Base-by-base conservation (phyloP, 2,113 vertebrate species). In the Alethe diademata region DNA sequence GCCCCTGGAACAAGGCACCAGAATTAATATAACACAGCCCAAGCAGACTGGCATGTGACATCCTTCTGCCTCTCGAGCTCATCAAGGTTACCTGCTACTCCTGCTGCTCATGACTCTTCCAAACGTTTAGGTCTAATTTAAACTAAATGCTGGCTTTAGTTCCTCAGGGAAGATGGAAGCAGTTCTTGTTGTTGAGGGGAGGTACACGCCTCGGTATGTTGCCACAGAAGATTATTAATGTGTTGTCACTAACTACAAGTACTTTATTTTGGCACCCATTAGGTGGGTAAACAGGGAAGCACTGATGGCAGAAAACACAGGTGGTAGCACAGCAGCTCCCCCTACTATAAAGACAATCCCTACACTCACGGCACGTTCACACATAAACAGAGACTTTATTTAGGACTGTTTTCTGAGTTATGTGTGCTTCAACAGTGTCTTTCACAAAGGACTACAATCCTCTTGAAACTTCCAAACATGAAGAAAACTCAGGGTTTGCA, bases 341-440 rank as follows among this genome's bases (percentile, higher is more conserved):
- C 61, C 19, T 38, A 1, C 47, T 67, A 8, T 5, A 33, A 73
- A 76, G 31, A 69, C 22, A 62, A 45, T 29, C 40, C 40, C 60
- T 40, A 15, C 38, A 24, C 17, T 57, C 18, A 8, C 1, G 10
- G 60, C 42, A 62, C 2, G 5, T 5, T 71, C 51, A 38, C 31
- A 13, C 3, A 20, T 2, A 18, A 56, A 58, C 11, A 51, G 18
- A 76, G 58, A 53, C 50, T 50, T 72, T 33, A 19, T 40, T 15
- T 38, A 50, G 31, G 40, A 43, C 35, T 19, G 19, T 20, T 56
- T 91, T 38, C 64, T 53, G 18, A 76, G 33, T 12, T 12, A 12
- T 2, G 9, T 5, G 14, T 47, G 25, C 31, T 75, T 57, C 65
- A 56, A 4, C 0, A 0, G 47, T 3, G 33, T 8, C 65, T 43